These are phyloP conservation scores for Pteruthius melanotis DNA, from an alignment of 2,113 vertebrate genomes.

Conservation along the genomic window DNA sequence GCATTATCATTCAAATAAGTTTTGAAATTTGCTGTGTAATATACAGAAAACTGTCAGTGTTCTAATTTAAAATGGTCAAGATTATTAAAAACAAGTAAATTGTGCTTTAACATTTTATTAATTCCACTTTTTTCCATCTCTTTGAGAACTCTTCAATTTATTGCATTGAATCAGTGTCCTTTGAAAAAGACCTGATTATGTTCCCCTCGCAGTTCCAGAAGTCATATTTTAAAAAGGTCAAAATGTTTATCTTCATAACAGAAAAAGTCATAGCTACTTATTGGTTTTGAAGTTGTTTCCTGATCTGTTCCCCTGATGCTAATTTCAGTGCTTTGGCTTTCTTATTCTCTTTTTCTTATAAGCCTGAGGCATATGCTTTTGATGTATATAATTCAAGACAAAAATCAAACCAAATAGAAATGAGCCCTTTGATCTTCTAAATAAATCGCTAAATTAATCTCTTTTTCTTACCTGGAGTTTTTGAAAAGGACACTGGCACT, in stretches of 20 bases:
- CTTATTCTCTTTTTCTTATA: background rate
- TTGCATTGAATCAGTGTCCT: conserved; percentile 43
- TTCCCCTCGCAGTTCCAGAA: conserved; percentile 31
- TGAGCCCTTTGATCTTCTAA: conserved; percentile 5
- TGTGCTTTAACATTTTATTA: background rate
- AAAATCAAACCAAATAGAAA: conserved; percentile 23
- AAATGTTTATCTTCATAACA: conserved; percentile 55
- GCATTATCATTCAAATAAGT: background rate
- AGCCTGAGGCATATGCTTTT: background rate
- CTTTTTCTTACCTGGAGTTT: background rate
- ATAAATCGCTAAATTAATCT: background rate
- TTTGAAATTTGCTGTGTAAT: background rate
- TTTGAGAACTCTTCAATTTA: conserved; percentile 56
- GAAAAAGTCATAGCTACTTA: conserved; percentile 47
- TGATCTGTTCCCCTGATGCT: background rate
- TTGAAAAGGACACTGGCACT: background rate
- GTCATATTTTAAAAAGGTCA: conserved; percentile 62
- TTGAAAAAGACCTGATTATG: conserved; percentile 48
- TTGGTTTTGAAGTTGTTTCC: conserved; percentile 40
- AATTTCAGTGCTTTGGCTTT: background rate
- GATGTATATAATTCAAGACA: conserved; percentile 14
- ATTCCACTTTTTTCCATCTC: background rate
- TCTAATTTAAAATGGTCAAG: background rate
- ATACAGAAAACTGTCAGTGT: background rate
- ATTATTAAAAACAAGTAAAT: background rate